Conservation (phyloP, 2,113 vertebrate genomes). For the Symphodus melops region DNA sequence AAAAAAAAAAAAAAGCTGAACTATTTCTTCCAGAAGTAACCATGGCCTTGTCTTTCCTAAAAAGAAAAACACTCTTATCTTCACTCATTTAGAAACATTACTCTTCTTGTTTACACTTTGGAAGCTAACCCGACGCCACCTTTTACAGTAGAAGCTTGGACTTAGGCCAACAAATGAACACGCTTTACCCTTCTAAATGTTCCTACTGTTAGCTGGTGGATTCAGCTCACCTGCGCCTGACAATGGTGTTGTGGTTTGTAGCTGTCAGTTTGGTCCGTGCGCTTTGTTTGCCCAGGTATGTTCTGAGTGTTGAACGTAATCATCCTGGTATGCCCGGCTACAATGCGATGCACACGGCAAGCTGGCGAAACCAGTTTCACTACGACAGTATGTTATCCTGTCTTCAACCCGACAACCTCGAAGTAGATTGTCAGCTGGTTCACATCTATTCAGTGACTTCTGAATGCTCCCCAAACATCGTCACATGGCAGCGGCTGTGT, state of each 20-base stretch:
- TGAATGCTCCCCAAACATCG: neutral
- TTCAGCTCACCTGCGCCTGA: neutral
- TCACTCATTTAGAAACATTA: neutral
- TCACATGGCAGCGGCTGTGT: constrained; percentile 27
- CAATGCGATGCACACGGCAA: constrained; percentile 63
- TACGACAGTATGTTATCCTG: constrained; percentile 29
- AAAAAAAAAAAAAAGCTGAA: neutral
- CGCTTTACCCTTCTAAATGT: neutral
- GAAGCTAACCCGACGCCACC: neutral
- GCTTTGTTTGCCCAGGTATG: constrained; percentile 50
- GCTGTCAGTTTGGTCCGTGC: constrained; percentile 5
- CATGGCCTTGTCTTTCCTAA: neutral
- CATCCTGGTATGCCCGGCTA: constrained; percentile 41
- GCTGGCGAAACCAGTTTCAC: constrained; percentile 80
- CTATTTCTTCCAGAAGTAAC: neutral
- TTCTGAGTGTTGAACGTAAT: constrained; percentile 27
- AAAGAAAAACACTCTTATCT: neutral
- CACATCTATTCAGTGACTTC: constrained; percentile 10
- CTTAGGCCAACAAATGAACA: neutral
- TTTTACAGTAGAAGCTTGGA: neutral
- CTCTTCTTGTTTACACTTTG: neutral
- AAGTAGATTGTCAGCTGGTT: constrained; percentile 16
- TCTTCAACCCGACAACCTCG: constrained; percentile 21
- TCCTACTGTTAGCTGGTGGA: constrained; percentile 4
- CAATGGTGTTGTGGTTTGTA: neutral